These are phyloP conservation scores for Tachina grossa DNA, from an alignment of 2,888 invertebrate species.

Conservation along the genomic window DNA sequence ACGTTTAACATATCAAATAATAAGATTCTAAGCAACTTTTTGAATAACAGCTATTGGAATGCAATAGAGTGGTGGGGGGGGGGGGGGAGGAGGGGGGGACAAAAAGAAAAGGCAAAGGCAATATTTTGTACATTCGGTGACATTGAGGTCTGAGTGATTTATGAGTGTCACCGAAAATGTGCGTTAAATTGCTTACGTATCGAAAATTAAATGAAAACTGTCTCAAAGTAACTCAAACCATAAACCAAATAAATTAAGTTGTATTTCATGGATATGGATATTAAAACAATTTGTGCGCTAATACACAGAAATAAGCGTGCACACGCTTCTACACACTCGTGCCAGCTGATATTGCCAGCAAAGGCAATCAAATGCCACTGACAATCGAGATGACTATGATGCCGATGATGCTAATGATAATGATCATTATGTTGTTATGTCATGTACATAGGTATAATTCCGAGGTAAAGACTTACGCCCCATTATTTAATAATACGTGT, in stretches of 20 bases:
- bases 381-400: not conserved
- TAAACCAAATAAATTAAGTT: conserved; percentile 68
- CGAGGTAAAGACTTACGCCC: conserved; percentile 13
- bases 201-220: conserved; percentile 62
- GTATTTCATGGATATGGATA: conserved; percentile 43
- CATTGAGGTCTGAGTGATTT: conserved; percentile 66
- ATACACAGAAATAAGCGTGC: not conserved
- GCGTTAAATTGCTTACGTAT: conserved; percentile 69
- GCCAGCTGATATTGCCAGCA: not conserved
- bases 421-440: conserved; percentile 4
- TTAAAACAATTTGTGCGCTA: conserved; percentile 37
- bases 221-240: conserved; percentile 54
- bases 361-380: conserved; percentile 15
- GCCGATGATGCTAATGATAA: not conserved
- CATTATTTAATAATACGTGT: conserved; percentile 2
- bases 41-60: not conserved
- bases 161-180: conserved; percentile 68
- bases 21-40: conserved; percentile 5
- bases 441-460: conserved; percentile 18
- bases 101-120: not conserved
- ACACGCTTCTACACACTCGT: not conserved
- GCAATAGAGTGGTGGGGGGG: not conserved
- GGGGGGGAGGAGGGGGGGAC: not conserved
- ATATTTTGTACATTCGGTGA: conserved; percentile 41
- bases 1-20: conserved; percentile 8